A percentile compares a stretch with the other conserved stretches of the same genome.
phyloP scores from a whole-genome alignment of 2,113 vertebrate genomes.

The Campylomormyrus tamandua region DNA sequence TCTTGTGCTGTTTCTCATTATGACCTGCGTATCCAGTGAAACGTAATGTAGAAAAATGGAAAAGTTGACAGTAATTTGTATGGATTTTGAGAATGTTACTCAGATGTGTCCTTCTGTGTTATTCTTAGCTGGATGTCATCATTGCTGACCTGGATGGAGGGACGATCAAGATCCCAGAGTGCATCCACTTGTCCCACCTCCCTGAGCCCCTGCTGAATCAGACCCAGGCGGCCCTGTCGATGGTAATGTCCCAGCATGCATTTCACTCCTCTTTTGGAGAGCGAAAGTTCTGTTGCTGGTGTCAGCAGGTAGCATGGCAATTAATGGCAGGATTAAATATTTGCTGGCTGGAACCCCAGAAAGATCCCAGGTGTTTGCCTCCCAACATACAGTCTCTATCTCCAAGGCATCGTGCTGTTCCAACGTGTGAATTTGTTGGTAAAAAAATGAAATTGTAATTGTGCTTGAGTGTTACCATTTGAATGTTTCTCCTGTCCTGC shows the following conservation, averaged over 20 bases:
- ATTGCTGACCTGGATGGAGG: conserved; percentile 96
- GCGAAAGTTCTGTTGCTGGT: neutral
- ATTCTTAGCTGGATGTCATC: conserved; percentile 87
- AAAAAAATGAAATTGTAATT: neutral
- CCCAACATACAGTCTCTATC: neutral
- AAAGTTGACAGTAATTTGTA: neutral
- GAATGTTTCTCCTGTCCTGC: conserved; percentile 18
- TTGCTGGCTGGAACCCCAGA: neutral
- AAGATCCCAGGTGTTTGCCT: neutral
- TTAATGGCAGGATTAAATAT: neutral
- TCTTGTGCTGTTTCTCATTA: neutral
- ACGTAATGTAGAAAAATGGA: neutral
- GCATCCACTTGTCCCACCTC: conserved; percentile 88
- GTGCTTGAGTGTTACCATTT: neutral
- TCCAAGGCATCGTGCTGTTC: neutral
- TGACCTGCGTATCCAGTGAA: neutral
- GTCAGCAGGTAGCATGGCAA: neutral
- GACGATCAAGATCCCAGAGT: conserved; percentile 96
- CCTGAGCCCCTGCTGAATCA: conserved; percentile 88
- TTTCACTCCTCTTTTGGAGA: neutral
- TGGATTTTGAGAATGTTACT: neutral
- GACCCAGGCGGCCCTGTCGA: conserved; percentile 79
- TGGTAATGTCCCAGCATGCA: conserved; percentile 59
- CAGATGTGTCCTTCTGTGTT: neutral
- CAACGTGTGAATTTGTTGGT: neutral